Evolutionary conservation across 2,113 vertebrate genomes (phyloP).

Genomic region (Perccottus glenii): DNA sequence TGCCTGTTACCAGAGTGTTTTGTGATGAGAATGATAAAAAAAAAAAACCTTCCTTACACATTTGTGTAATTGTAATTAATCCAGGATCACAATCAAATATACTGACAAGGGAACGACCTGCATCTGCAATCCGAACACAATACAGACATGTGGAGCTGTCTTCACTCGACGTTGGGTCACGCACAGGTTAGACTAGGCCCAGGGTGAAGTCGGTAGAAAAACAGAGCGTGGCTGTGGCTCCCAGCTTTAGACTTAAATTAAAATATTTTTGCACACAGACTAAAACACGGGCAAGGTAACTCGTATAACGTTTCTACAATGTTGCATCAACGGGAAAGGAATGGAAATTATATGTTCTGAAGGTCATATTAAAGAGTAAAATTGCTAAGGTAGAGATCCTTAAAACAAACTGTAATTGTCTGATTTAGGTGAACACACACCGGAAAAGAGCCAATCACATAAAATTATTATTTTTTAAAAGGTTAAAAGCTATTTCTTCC

Average conservation of each 20-base stretch:
- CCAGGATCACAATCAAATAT: conserved; percentile 17
- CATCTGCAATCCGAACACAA: not conserved
- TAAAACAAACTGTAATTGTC: not conserved
- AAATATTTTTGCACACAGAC: no score
- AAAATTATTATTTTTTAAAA: not conserved
- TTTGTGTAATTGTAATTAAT: no score
- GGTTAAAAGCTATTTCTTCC: conserved; percentile 4
- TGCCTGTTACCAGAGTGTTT: conserved; percentile 4
- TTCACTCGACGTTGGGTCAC: conserved; percentile 23
- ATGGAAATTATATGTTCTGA: not conserved
- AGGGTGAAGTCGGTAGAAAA: not conserved
- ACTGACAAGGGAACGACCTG: conserved; percentile 4
- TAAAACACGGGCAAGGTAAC: no score
- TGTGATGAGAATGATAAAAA: not conserved
- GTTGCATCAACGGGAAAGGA: not conserved
- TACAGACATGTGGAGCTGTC: not conserved
- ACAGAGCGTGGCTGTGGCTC: not conserved
- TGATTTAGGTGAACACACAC: not conserved
- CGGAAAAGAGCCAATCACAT: conserved; percentile 3
- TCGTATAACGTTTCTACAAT: no score
- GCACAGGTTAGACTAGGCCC: conserved; percentile 53
- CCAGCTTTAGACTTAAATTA: no score
- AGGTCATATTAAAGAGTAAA: not conserved
- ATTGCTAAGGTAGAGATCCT: not conserved
- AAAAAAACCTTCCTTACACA: no score